These are phyloP conservation scores for Tragopan temminckii DNA, from an alignment of 2,797 vertebrate genomes.

Conservation along the genomic window DNA sequence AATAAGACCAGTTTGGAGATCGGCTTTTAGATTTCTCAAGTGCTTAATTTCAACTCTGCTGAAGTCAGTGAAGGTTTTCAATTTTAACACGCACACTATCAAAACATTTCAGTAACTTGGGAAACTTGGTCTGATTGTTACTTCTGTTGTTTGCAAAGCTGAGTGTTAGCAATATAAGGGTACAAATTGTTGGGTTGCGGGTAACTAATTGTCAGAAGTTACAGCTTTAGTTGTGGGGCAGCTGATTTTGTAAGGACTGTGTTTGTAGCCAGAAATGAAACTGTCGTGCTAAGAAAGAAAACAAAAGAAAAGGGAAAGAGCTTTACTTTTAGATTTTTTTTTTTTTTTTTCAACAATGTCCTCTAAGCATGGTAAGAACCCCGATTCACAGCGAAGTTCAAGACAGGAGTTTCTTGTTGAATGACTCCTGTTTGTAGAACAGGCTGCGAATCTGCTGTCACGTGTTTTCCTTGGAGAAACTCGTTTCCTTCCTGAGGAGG, in stretches of 20 bases:
- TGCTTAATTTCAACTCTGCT: not conserved
- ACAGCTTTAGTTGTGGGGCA: not conserved
- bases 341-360: not conserved
- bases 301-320: not conserved
- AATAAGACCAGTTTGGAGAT: not conserved
- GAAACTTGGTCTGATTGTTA: not conserved
- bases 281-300: not conserved
- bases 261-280: not conserved
- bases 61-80: not conserved
- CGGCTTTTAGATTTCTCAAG: not conserved
- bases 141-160: not conserved
- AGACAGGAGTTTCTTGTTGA: not conserved
- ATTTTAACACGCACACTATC: not conserved
- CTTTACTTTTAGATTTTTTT: not conserved
- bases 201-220: not conserved
- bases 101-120: slow-evolving; percentile 22
- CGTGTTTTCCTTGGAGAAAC: slow-evolving; percentile 82
- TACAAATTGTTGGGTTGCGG: not conserved
- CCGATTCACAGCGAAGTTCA: not conserved
- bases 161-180: not conserved
- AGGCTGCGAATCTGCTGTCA: slow-evolving; percentile 75
- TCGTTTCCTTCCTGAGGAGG: slow-evolving; percentile 86
- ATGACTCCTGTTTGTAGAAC: not conserved
- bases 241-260: not conserved
- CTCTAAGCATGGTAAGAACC: not conserved